Conservation (phyloP, 2,888 invertebrate species). For the Lepidochitona cinerea region DNA sequence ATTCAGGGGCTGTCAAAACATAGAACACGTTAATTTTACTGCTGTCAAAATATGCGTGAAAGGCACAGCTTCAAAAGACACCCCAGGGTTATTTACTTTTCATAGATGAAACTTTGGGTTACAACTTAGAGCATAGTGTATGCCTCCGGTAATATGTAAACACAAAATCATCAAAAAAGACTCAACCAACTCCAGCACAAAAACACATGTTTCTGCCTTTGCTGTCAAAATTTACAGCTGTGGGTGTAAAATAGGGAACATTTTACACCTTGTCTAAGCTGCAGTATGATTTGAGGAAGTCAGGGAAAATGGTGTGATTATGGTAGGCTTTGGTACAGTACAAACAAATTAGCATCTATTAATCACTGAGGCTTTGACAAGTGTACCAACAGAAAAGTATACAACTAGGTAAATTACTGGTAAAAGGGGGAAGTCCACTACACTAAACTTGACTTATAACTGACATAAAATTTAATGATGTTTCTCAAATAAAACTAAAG, state of each 20-base stretch:
- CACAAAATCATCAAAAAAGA: not conserved
- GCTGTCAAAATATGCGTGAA: not conserved
- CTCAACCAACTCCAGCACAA: not conserved
- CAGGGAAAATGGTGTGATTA: no score
- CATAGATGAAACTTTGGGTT: not conserved
- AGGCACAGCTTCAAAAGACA: not conserved
- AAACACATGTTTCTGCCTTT: not conserved
- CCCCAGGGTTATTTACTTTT: not conserved
- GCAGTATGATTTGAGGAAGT: no score
- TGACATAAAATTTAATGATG: no score
- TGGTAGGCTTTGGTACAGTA: no score
- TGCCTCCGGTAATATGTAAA: not conserved
- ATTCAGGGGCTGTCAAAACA: not conserved
- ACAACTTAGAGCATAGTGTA: not conserved
- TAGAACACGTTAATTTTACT: slow-evolving; percentile 2
- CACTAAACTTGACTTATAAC: no score
- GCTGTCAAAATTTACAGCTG: not conserved
- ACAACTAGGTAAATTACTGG: no score
- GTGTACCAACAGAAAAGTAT: no score
- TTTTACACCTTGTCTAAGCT: no score
- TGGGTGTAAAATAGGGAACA: not conserved
- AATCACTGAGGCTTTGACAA: no score
- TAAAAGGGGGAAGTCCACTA: no score
- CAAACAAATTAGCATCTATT: no score
- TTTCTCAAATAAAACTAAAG: no score